phyloP scores from a whole-genome alignment of 2,113 vertebrate species.

The Aix galericulata region DNA sequence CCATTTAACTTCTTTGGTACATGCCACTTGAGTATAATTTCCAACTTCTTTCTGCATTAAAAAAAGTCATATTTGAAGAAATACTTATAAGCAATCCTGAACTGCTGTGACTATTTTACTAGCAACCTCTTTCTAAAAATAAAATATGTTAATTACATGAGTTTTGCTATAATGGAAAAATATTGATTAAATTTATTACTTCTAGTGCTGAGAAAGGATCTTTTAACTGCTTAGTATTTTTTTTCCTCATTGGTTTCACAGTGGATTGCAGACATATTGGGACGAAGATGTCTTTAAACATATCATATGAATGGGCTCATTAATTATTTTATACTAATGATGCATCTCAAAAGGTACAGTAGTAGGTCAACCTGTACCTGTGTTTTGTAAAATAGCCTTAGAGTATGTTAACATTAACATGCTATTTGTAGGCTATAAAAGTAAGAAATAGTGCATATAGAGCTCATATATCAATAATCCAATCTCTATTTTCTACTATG shows the following conservation, averaged over 20 bases:
- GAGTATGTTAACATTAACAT: neutral
- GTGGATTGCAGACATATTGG: neutral
- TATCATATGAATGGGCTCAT: neutral
- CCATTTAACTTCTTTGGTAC: neutral
- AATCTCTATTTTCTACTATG: neutral
- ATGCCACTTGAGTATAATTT: neutral
- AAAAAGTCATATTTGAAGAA: neutral
- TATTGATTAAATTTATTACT: conserved; percentile 35
- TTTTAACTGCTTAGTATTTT: neutral
- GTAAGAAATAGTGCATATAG: neutral
- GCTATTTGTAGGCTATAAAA: neutral
- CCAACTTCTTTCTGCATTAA: neutral
- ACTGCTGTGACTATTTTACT: conserved; percentile 17
- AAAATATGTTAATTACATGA: neutral
- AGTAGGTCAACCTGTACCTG: neutral
- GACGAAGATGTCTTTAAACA: neutral
- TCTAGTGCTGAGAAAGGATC: neutral
- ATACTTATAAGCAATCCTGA: neutral
- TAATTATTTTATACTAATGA: neutral
- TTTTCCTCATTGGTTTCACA: neutral
- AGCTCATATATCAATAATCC: neutral
- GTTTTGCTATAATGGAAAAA: neutral
- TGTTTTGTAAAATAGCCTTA: neutral
- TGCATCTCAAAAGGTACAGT: neutral
- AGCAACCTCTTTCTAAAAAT: conserved; percentile 13